Evolutionary conservation across 2,113 vertebrate genomes (phyloP).

Genomic region (Ptilonorhynchus violaceus): DNA sequence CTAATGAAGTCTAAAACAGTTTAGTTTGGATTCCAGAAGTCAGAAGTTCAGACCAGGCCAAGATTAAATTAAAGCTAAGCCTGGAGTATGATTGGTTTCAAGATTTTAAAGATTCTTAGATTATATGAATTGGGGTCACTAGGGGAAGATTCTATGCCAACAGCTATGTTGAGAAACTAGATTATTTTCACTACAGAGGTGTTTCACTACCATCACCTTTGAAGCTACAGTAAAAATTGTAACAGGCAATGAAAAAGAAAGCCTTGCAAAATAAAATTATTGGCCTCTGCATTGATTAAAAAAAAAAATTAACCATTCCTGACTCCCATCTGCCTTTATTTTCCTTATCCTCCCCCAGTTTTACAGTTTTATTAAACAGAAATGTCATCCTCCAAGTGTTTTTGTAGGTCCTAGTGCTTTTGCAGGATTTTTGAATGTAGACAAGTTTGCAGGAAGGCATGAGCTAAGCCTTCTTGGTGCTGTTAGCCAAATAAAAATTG

Average conservation of each 20-base stretch:
- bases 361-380: neutral
- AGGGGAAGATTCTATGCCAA: neutral
- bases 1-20: slow-evolving; percentile 18
- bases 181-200: neutral
- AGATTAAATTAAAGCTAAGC: slow-evolving; percentile 18
- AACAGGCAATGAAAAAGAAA: neutral
- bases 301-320: neutral
- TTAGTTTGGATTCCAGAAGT: slow-evolving; percentile 26
- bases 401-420: neutral
- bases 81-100: neutral
- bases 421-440: neutral
- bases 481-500: neutral
- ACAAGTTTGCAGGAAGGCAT: neutral
- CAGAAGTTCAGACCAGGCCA: neutral
- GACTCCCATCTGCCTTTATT: neutral
- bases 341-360: neutral
- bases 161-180: neutral
- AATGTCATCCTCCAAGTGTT: neutral
- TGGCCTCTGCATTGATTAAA: neutral
- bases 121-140: neutral
- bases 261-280: neutral
- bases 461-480: neutral
- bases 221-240: neutral
- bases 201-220: neutral
- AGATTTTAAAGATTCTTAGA: neutral